phyloP scores from a whole-genome alignment of 2,888 invertebrate genomes.

The Drosophila pegasa region DNA sequence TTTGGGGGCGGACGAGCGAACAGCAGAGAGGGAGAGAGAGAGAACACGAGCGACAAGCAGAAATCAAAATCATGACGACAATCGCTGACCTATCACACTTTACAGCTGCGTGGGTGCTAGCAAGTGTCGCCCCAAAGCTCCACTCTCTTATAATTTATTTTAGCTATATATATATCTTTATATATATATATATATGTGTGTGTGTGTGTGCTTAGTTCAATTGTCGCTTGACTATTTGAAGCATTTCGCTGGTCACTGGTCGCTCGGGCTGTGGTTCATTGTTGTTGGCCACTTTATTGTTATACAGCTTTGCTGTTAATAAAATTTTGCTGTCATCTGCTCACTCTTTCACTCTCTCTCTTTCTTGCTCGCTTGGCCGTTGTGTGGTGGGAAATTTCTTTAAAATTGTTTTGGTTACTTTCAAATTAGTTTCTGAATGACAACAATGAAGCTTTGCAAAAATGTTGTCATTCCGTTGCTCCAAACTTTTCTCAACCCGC shows the following conservation, averaged over 20 bases:
- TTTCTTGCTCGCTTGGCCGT: slow-evolving; percentile 23
- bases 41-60: slow-evolving; percentile 51
- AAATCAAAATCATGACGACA: slow-evolving; percentile 71
- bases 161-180: neutral
- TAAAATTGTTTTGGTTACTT: slow-evolving; percentile 83
- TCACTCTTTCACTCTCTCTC: slow-evolving; percentile 5
- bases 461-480: slow-evolving; percentile 82
- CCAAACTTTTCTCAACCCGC: slow-evolving; percentile 66
- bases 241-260: slow-evolving; percentile 51
- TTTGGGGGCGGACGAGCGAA: slow-evolving; percentile 21
- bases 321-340: slow-evolving; percentile 76
- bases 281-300: slow-evolving; percentile 64
- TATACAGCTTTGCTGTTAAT: slow-evolving; percentile 76
- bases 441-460: slow-evolving; percentile 79
- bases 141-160: neutral
- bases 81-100: slow-evolving; percentile 70
- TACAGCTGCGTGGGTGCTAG: slow-evolving; percentile 47
- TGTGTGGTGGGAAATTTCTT: slow-evolving; percentile 80
- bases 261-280: slow-evolving; percentile 13
- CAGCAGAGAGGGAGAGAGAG: too few species aligned
- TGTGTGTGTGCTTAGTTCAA: slow-evolving; percentile 27
- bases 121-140: neutral
- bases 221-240: slow-evolving; percentile 50
- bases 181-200: neutral
- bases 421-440: slow-evolving; percentile 81